Evolutionary conservation across 2,113 vertebrate species (phyloP).

Genomic region (Mustela nigripes): DNA sequence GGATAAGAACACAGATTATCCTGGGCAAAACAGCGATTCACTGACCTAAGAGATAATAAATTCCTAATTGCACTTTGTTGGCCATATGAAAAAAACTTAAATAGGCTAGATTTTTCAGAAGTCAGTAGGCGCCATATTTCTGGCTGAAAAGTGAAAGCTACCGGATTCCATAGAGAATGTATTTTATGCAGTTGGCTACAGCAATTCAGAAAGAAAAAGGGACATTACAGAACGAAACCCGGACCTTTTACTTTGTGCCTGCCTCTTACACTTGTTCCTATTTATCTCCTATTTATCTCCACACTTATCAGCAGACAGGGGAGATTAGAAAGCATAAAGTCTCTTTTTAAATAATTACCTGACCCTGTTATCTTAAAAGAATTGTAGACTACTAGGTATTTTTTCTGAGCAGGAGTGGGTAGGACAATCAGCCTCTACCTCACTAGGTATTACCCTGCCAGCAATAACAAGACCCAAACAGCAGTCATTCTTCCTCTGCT

Average conservation of each 20-base stretch:
- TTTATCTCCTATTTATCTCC: constrained; percentile 1
- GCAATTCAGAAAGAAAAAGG: background rate
- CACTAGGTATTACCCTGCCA: constrained; percentile 6
- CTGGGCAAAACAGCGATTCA: fast-evolving
- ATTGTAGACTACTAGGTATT: constrained; percentile 11
- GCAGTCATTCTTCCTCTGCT: background rate
- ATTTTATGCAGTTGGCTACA: background rate
- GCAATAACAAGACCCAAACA: constrained; percentile 37
- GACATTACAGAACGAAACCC: fast-evolving
- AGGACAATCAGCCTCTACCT: background rate
- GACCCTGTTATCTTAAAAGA: constrained; percentile 58
- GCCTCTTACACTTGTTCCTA: background rate
- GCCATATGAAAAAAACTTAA: background rate
- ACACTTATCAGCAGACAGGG: background rate
- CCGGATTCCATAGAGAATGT: background rate
- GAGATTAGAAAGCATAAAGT: background rate
- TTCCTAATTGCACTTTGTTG: background rate
- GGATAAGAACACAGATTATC: background rate
- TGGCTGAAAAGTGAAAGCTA: background rate
- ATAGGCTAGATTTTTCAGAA: background rate
- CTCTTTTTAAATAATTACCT: constrained; percentile 63
- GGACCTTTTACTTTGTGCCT: background rate
- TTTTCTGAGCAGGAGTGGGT: constrained; percentile 38
- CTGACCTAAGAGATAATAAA: background rate
- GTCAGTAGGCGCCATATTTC: background rate